These are phyloP conservation scores for Azorinus chamasolen DNA, from an alignment of 2,888 invertebrate species.

Conservation along the genomic window DNA sequence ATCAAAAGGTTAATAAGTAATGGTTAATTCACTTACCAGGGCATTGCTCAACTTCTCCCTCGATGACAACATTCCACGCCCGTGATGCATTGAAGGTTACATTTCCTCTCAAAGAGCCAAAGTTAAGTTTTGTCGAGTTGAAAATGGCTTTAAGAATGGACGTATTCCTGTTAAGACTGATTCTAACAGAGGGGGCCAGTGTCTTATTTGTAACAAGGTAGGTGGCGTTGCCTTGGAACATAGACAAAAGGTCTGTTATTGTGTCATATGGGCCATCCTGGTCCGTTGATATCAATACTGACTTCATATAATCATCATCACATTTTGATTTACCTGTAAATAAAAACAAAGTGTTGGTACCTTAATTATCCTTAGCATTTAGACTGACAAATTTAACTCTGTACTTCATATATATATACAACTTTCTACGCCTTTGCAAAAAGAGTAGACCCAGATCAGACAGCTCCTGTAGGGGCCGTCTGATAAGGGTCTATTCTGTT, in stretches of 20 bases:
- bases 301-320: conserved; percentile 63
- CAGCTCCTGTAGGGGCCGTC: too few relatives aligned
- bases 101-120: conserved; percentile 77
- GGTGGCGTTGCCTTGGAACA: conserved; percentile 59
- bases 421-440: too few relatives aligned
- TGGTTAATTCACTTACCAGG: conserved; percentile 79
- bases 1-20: too few relatives aligned
- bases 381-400: too few relatives aligned
- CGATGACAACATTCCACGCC: conserved; percentile 70
- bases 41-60: conserved; percentile 68
- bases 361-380: too few relatives aligned
- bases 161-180: conserved; percentile 71
- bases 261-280: conserved; percentile 69
- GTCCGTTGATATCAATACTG: conserved; percentile 66
- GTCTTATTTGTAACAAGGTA: conserved; percentile 72
- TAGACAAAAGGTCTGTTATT: conserved; percentile 63
- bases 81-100: conserved; percentile 75
- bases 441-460: too few relatives aligned
- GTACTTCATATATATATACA: too few relatives aligned
- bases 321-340: conserved; percentile 60
- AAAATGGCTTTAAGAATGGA: conserved; percentile 79
- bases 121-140: conserved; percentile 72
- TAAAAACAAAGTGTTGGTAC: too few relatives aligned
- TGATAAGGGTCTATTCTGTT: too few relatives aligned
- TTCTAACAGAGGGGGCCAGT: conserved; percentile 68